These are phyloP conservation scores for Pyrgilauda ruficollis DNA, from an alignment of 2,113 vertebrate species.

Conservation along the genomic window DNA sequence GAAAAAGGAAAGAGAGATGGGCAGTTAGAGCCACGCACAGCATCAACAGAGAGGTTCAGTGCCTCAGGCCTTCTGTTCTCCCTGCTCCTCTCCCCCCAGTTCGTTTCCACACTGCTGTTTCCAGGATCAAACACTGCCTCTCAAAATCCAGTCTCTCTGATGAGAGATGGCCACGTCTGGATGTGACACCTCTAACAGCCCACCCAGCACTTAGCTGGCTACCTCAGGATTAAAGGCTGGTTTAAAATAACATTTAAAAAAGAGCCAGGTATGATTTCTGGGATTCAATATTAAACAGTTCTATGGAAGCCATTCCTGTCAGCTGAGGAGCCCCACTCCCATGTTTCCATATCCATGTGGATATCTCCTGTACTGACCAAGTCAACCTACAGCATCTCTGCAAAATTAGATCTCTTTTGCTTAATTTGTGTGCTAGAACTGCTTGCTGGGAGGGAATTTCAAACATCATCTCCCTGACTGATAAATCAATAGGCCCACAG, in stretches of 20 bases:
- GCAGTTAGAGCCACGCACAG: background rate
- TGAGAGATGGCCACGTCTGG: background rate
- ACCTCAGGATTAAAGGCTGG: background rate
- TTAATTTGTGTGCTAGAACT: background rate
- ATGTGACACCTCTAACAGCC: background rate
- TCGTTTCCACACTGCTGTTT: background rate
- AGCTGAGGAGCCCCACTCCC: background rate
- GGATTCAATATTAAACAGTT: background rate
- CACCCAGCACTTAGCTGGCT: background rate
- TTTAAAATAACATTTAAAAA: background rate
- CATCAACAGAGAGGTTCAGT: background rate
- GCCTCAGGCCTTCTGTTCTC: background rate
- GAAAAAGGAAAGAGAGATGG: background rate
- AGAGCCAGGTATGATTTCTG: background rate
- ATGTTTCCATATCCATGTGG: background rate
- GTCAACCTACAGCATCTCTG: background rate
- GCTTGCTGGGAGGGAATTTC: background rate
- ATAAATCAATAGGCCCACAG: background rate
- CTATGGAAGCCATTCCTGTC: background rate
- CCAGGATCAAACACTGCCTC: background rate
- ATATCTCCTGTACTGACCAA: background rate
- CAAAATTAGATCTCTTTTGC: background rate
- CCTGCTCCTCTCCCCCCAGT: background rate
- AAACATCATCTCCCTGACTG: background rate
- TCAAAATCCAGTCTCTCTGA: background rate